A percentile compares a stretch with the other conserved stretches of the same genome.
These are phyloP conservation scores for Coenonympha arcania DNA, from an alignment of 2,888 invertebrate genomes.

Conservation along the genomic window DNA sequence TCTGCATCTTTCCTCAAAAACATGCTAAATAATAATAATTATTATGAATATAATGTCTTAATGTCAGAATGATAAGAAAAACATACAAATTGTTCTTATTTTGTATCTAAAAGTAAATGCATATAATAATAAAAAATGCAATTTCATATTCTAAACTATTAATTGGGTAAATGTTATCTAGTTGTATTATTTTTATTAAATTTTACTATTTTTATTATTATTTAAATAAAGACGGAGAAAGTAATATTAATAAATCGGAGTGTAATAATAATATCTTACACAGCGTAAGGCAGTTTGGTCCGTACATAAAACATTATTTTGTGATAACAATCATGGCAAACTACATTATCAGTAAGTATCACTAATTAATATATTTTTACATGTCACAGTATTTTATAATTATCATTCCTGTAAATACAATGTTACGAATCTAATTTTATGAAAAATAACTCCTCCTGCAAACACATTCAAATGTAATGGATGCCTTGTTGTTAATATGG, in stretches of 20 bases:
- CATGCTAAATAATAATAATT: conserved; percentile 19
- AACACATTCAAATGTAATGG: neutral
- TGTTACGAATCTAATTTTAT: neutral
- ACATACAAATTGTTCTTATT: conserved; percentile 8
- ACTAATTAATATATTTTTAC: conserved; percentile 14
- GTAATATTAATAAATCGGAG: conserved; percentile 18
- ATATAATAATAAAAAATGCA: conserved; percentile 30
- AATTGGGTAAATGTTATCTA: conserved; percentile 6
- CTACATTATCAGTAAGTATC: conserved; percentile 14
- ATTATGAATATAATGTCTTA: too few species aligned
- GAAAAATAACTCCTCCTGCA: neutral
- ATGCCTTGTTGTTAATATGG: too few species aligned
- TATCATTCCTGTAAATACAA: conserved; percentile 5
- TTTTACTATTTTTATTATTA: conserved; percentile 29
- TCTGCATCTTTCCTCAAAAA: conserved; percentile 58
- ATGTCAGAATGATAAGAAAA: conserved; percentile 18
- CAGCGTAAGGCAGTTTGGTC: conserved; percentile 17
- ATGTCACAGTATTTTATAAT: conserved; percentile 3
- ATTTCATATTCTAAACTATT: conserved; percentile 26
- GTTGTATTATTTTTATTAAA: conserved; percentile 14
- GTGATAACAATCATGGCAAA: conserved; percentile 17
- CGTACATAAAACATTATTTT: conserved; percentile 14
- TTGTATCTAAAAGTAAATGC: conserved; percentile 42
- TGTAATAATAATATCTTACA: conserved; percentile 17
- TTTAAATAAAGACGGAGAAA: conserved; percentile 18